Base-by-base conservation (phyloP, 2,888 invertebrate genomes). In the Tortrix viridana region DNA sequence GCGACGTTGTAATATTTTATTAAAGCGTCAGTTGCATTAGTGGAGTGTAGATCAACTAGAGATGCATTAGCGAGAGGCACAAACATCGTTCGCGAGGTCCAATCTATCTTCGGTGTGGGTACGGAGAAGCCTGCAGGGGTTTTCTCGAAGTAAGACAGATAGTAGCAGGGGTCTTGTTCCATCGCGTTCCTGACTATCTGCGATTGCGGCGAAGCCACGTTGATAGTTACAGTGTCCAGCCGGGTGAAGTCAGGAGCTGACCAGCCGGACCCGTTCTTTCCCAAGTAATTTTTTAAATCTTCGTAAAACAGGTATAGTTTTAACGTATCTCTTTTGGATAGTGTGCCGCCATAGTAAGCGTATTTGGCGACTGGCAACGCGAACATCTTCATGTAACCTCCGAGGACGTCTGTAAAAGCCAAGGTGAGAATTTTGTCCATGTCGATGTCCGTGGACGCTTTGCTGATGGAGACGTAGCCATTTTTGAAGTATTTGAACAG, bases 251-350 rank as follows among this genome's bases (percentile, higher is more conserved):
- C 74, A 41, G 87, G 82, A 14, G 69, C 74, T 0, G 84, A 82
- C 95, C 95, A 95, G 0, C 92, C 92, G 18, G 79, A 79, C 0
- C 95, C 95, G 67, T 94, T 92, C 0, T 94, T 95, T 16, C 88
- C 80, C 67, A 95, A 75, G 69, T 91, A 93, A 58, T 77, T 81
- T 74, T 94, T 94, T 7, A 95, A 74, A 67, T 94, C 93, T 2
- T 93, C 89, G 70, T 93, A 93, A 6, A 94, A 86, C 47, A 92
- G 82, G 65, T 92, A 92, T 1, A 95, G 75, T 71, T 91, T 93
- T n/a, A 89, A 74, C 20, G 93, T 92, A 50, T 93, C 93, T 0
- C 86, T 79, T 74, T 92, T 93, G 44, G 93, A 88, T 1, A 95
- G 83, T 12, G 90, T 88, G 0, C 95, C 95, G 5, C 93, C 93